phyloP scores from a whole-genome alignment of 2,797 vertebrate genomes.

The Cossypha heuglini region DNA sequence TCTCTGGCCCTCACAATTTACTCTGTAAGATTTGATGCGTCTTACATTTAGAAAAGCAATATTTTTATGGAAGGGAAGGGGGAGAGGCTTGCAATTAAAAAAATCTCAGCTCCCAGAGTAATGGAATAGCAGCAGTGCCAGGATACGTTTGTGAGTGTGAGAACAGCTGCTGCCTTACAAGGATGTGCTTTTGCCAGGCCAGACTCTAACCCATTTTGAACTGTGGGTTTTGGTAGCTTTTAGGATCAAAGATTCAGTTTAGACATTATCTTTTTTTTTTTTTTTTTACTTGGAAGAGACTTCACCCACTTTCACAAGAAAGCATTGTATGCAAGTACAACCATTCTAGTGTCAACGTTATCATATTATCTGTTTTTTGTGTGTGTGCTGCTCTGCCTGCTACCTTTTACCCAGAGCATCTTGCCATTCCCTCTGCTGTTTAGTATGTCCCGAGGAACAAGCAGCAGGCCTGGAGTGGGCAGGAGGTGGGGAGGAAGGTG shows the following conservation, averaged over 20 bases:
- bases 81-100: not conserved
- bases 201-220: not conserved
- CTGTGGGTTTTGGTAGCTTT: not conserved
- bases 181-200: not conserved
- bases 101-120: accelerated
- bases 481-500: not conserved
- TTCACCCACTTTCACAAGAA: accelerated
- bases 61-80: accelerated
- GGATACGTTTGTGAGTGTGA: not conserved
- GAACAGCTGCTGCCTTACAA: accelerated
- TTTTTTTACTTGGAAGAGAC: not conserved
- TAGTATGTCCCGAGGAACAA: accelerated
- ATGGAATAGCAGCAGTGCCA: too few relatives aligned
- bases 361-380: not conserved
- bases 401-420: accelerated
- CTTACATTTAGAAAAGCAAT: accelerated
- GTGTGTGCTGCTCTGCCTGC: not conserved
- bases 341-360: accelerated
- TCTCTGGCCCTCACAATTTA: accelerated
- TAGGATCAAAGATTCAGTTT: not conserved
- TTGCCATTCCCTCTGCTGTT: not conserved
- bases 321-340: too few relatives aligned
- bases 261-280: accelerated
- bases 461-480: accelerated
- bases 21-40: accelerated